Conservation (phyloP, 2,797 vertebrate genomes). For the Momotus momota region DNA sequence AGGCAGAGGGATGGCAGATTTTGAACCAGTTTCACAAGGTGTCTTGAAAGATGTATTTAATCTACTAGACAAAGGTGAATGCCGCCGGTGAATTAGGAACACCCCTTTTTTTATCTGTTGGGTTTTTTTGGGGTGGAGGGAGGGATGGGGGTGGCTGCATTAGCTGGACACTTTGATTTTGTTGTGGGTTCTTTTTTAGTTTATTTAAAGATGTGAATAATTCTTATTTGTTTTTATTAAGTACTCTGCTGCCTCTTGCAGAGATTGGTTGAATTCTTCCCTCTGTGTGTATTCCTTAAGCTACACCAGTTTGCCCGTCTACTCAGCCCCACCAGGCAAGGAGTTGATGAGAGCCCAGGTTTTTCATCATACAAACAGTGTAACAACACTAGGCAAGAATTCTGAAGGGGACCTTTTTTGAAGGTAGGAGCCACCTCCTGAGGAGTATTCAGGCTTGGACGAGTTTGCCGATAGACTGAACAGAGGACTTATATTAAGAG, state of each 20-base stretch:
- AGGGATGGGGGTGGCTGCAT: neutral
- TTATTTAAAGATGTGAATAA: neutral
- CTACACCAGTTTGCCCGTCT: neutral
- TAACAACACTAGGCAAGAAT: neutral
- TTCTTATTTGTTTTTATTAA: neutral
- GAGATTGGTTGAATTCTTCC: neutral
- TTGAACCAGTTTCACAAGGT: neutral
- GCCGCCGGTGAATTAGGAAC: neutral
- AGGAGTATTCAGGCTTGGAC: neutral
- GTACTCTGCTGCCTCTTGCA: neutral
- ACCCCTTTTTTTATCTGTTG: rapidly evolving
- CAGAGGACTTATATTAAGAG: neutral
- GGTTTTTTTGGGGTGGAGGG: too few relatives aligned
- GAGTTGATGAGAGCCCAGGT: neutral
- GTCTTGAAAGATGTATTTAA: neutral
- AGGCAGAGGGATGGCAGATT: neutral
- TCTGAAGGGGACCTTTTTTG: neutral
- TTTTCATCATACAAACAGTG: neutral
- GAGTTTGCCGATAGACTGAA: neutral
- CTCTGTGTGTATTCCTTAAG: neutral
- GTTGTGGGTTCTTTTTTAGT: neutral
- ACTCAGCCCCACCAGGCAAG: neutral
- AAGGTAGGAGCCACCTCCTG: neutral
- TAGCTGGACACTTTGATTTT: neutral
- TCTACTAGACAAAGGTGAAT: neutral